Base-by-base conservation (phyloP, 1,140 invertebrate species). In the Centruroides sculpturatus region DNA sequence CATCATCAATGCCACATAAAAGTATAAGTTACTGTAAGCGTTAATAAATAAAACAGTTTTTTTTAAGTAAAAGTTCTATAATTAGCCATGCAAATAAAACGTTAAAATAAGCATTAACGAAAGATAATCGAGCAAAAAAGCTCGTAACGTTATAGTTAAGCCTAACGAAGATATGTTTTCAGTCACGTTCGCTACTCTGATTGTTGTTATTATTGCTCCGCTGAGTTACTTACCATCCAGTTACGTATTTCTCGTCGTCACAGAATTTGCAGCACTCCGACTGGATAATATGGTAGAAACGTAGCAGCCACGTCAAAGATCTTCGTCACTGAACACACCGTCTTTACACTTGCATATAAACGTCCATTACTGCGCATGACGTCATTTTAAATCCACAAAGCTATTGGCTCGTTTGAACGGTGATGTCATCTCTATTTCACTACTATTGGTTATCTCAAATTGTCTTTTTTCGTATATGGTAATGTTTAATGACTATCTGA, bases 281-380 rank as follows among this genome's bases (percentile, higher is more conserved):
- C 84, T 88, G 86, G 86, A 85, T 83, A 86, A 86, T 83, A 73
- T 74, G 81, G 81, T 81, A 84, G 82, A 81, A 85, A 88, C 86
- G 86, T 89, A 88, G 85, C 84, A 85, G 85, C 85, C 85, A 89
- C 86, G 86, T 89, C 86, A 89, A 89, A 83, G 83, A 82, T 82
- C 83, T 84, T 87, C 86, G 86, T 89, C 86, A 89, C 85, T 84
- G 67, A 73, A 72, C 67, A 73, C 69, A 69, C 70, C 68, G 67
- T 61, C 67, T 60, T 57, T 57, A 57, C 62, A 60, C 58, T 56
- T 57, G 54, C 58, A 63, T 53, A 53, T 57, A 58, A 62, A 62
- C 41, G 55, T 62, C 56, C 59, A 62, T 62, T 63, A 57, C 58
- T 60, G 55, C 62, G 58, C 62, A 49, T 8, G 41, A 46, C 47